Evolutionary conservation across 2,113 vertebrate species (phyloP), one percentile per base, ranked within the genome.

Genomic region (Anas platyrhynchos): DNA sequence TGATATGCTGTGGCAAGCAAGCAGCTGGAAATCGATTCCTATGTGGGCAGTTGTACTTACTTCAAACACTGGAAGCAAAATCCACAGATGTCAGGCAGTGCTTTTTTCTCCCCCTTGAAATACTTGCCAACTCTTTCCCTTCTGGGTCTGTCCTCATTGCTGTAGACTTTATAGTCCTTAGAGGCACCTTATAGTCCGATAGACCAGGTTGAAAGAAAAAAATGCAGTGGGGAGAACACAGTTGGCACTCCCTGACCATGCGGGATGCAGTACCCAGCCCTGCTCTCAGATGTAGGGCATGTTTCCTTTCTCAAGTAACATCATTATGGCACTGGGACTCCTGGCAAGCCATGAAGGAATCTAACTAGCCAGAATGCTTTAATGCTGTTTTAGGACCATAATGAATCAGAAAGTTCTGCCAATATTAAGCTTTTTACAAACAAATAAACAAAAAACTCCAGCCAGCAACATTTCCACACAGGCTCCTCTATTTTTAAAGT

Each of bases 371-470:
- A 90, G 80, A 90, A 92, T 2, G 3, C n/a, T 95, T 92, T 75
- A 84, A 56, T 91, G 41, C 54, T 79, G 44, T 32, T 93, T 88
- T 89, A 91, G 73, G 36, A 91, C 59, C 76, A 89, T 34, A 83
- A 91, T 66, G 87, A 72, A 92, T 86, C 55, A 48, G 86, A 91
- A 68, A 91, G 71, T 89, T 94, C 86, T 90, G 65, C 65, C 80
- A 77, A 83, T 67, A 75, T 3, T 69, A 43, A 77, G 4, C 16
- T 54, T 83, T 66, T 88, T 79, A 88, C 41, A 86, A 54, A 58
- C n/a, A 63, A 58, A 69, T 23, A 72, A 69, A 79, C 18, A 26
- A 67, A 92, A 84, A 54, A 46, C 43, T 54, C n/a, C 76, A 94
- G 44, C 31, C 67, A 76, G 59, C 63, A 86, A 77, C 21, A 52